Percentiles rank a stretch among this genome's conserved stretches.
Evolutionary conservation across 2,888 invertebrate species (phyloP).

Genomic region (Cataglyphis rosenhaueri): DNA sequence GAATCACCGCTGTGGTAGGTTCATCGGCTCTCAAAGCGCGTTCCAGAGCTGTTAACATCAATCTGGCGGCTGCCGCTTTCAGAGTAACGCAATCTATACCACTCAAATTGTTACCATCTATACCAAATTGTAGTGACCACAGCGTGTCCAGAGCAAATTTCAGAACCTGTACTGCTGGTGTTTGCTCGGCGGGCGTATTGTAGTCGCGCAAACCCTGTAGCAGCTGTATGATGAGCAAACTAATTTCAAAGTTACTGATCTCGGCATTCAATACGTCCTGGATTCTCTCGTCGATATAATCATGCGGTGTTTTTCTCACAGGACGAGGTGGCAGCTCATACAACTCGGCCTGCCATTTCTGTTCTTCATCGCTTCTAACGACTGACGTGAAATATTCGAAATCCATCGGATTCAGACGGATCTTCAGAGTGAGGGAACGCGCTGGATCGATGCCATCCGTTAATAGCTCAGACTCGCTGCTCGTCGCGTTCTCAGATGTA

Average conservation of each 20-base stretch:
- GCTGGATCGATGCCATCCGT: constrained; percentile 86
- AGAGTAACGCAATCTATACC: constrained; percentile 85
- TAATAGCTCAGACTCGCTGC: constrained; percentile 82
- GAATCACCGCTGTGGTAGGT: constrained; percentile 87
- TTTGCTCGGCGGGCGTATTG: constrained; percentile 87
- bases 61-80: constrained; percentile 87
- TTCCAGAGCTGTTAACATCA: constrained; percentile 88
- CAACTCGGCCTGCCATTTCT: constrained; percentile 83
- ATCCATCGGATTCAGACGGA: constrained; percentile 87
- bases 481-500: constrained; percentile 63
- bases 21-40: constrained; percentile 87
- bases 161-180: constrained; percentile 87
- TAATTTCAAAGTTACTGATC: constrained; percentile 87
- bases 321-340: constrained; percentile 85
- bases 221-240: constrained; percentile 87
- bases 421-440: constrained; percentile 87
- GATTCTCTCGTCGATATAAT: constrained; percentile 87
- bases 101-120: constrained; percentile 84
- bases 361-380: constrained; percentile 86
- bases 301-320: constrained; percentile 86
- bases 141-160: constrained; percentile 88
- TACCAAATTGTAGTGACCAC: constrained; percentile 88
- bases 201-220: constrained; percentile 87
- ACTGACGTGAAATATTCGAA: constrained; percentile 88
- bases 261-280: constrained; percentile 86